phyloP scores from a whole-genome alignment of 2,888 invertebrate genomes.

The Theodoxus fluviatilis region DNA sequence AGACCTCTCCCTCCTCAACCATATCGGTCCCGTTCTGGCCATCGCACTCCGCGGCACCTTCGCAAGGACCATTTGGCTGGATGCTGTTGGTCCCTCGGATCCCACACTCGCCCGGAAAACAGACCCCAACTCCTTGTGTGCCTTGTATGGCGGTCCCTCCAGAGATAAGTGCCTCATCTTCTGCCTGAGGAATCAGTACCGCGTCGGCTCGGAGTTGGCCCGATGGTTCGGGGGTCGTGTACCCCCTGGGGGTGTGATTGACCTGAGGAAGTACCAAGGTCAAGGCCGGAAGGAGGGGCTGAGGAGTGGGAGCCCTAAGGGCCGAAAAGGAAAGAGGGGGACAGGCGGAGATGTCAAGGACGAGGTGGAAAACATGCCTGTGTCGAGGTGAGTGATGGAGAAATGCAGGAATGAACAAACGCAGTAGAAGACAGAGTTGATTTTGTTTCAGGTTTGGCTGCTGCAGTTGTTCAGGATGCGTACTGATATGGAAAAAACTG shows the following conservation, averaged over 20 bases:
- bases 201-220: conserved; percentile 49
- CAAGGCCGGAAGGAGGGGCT: conserved; percentile 46
- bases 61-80: conserved; percentile 57
- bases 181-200: conserved; percentile 50
- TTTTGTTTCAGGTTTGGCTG: too few relatives aligned
- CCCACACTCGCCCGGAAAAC: conserved; percentile 54
- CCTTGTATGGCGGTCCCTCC: conserved; percentile 55
- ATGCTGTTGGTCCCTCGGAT: conserved; percentile 60
- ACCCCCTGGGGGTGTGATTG: conserved; percentile 52
- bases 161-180: conserved; percentile 56
- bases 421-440: too few relatives aligned
- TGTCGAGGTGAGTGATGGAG: too few relatives aligned
- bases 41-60: too few relatives aligned
- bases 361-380: conserved; percentile 25
- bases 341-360: conserved; percentile 35
- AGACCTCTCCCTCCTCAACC: too few relatives aligned
- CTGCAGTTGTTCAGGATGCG: too few relatives aligned
- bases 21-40: too few relatives aligned
- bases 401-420: too few relatives aligned
- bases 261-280: conserved; percentile 36
- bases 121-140: conserved; percentile 60
- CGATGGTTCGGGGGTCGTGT: conserved; percentile 62
- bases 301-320: conserved; percentile 45
- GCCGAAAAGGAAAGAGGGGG: conserved; percentile 44
- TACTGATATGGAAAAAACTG: too few relatives aligned